Conservation (phyloP, 2,888 invertebrate species). For the Eustalomyia histrio region DNA sequence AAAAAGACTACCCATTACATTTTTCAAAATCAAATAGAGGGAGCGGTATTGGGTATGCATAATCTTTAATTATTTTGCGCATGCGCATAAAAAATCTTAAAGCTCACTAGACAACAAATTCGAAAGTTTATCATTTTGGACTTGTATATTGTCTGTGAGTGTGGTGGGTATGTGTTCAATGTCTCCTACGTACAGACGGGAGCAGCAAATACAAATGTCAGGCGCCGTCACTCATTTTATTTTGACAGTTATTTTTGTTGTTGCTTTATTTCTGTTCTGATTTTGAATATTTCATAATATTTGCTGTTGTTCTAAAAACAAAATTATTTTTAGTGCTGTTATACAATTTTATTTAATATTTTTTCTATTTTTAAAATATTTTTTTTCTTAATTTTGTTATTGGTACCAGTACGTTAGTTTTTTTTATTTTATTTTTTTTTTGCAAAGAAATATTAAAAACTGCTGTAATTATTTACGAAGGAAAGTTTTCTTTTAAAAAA, state of each 20-base stretch:
- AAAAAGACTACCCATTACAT: neutral
- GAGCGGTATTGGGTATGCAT: constrained; percentile 34
- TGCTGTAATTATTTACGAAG: neutral
- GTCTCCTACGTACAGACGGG: constrained; percentile 32
- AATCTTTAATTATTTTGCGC: constrained; percentile 70
- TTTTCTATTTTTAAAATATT: constrained; percentile 33
- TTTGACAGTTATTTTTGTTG: constrained; percentile 50
- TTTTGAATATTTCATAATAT: constrained; percentile 59
- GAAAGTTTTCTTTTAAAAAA: neutral
- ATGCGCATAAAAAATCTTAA: constrained; percentile 70
- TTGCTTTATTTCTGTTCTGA: constrained; percentile 29
- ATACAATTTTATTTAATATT: constrained; percentile 43
- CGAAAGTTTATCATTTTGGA: constrained; percentile 31
- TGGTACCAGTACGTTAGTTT: neutral
- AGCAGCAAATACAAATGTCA: constrained; percentile 42
- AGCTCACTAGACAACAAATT: constrained; percentile 20
- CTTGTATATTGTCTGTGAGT: constrained; percentile 13
- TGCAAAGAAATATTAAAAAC: neutral
- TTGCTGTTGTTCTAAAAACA: constrained; percentile 28
- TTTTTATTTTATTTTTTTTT: neutral
- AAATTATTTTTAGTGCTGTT: constrained; percentile 53
- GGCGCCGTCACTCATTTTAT: constrained; percentile 61
- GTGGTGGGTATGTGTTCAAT: constrained; percentile 31
- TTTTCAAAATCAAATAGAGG: constrained; percentile 12
- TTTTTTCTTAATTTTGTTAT: constrained; percentile 9